These are phyloP conservation scores for Ptiloglossa arizonensis DNA, from an alignment of 1,140 invertebrate species.

Conservation along the genomic window DNA sequence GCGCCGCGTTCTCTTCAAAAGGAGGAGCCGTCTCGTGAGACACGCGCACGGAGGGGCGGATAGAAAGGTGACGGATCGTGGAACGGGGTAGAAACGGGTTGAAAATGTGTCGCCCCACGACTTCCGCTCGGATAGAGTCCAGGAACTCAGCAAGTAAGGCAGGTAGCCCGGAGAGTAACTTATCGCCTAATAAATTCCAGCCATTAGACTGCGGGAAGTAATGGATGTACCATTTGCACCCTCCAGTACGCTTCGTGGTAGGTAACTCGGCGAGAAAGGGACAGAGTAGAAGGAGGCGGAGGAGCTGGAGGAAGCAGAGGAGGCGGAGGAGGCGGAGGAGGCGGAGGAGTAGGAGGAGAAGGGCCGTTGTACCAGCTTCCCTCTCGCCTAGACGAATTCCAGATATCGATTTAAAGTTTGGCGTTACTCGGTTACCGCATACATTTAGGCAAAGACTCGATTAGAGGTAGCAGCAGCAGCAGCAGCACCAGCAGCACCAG, in stretches of 20 bases:
- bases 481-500: neutral
- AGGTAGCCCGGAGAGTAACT: slow-evolving; percentile 69
- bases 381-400: slow-evolving; percentile 43
- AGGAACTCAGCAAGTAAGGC: slow-evolving; percentile 67
- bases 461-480: slow-evolving; percentile 33
- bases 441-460: slow-evolving; percentile 50
- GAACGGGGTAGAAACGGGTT: slow-evolving; percentile 24
- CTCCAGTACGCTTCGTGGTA: slow-evolving; percentile 59
- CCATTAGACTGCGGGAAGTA: slow-evolving; percentile 76
- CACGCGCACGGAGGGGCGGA: too few species aligned
- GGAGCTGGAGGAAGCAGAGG: too few species aligned
- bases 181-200: slow-evolving; percentile 76
- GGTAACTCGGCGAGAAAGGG: slow-evolving; percentile 29
- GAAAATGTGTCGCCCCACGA: slow-evolving; percentile 62
- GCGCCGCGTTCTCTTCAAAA: slow-evolving; percentile 44
- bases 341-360: neutral
- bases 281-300: neutral
- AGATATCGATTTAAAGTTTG: slow-evolving; percentile 68
- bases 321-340: neutral
- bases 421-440: slow-evolving; percentile 50
- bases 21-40: neutral
- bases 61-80: slow-evolving; percentile 26
- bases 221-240: slow-evolving; percentile 74
- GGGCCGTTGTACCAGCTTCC: slow-evolving; percentile 25
- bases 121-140: slow-evolving; percentile 61